Evolutionary conservation across 2,113 vertebrate species (phyloP), one percentile per base, ranked within the genome.

Genomic region (Stigmatopora nigra): DNA sequence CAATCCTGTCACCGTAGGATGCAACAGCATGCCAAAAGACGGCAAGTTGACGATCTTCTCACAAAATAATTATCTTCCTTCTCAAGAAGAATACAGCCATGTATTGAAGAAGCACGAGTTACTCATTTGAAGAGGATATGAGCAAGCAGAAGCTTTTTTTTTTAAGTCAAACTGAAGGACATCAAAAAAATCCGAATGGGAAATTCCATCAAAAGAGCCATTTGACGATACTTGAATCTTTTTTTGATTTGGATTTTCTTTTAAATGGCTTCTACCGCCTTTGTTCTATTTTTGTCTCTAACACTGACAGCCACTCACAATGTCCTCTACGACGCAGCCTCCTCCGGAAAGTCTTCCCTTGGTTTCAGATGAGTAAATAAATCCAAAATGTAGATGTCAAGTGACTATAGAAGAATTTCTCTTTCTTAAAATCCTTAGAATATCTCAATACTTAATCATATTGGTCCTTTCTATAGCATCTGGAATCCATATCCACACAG

Each of bases 1-100:
- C 84, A 88, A 81, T 85, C 86, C 86, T 81, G 84, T 84, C 79
- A 84, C 81, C 0, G 84, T 78, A 61, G 84, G 81, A 71, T 81
- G 82, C 59, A 88, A 80, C 77, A 86, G 81, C 84, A 86, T 88
- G 79, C 84, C 86, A 83, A 58, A 61, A 71, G 73, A 13, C 78
- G 73, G 72, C 67, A 58, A 47, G 69, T 19, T n/a, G 64, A 74
- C 65, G 46, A 19, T 25, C 82, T 47, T 17, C 55, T 70, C 66
- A 60, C 57, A 53, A 48, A 60, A 49, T 47, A 2, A 22, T 52
- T 79, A 72, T 71, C 63, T 70, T 71, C 20, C 58, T 72, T 53
- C 57, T 49, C 25, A 3, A n/a, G 65, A 45, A 65, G 65, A 45
- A 65, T 0, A 8, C 9, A 7, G 22, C 47, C 78, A 81, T 75